A percentile compares a stretch with the other conserved stretches of the same genome.
These are phyloP conservation scores for Chelidonichthys spinosus DNA, from an alignment of 2,797 vertebrate genomes.

Conservation along the genomic window DNA sequence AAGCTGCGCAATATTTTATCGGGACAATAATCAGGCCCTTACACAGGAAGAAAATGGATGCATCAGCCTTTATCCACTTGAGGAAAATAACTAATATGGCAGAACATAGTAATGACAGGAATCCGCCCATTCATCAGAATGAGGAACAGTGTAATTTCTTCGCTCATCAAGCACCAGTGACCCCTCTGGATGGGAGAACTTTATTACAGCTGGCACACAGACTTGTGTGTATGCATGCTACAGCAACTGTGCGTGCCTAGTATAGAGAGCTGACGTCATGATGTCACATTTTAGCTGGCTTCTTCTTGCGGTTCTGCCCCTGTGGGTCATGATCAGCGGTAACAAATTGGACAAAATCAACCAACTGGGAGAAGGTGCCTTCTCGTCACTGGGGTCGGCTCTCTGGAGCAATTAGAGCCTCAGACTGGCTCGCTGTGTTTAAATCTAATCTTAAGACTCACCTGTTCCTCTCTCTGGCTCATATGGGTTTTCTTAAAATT, in stretches of 20 bases:
- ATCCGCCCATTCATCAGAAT: conserved; percentile 64
- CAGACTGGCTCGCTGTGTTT: too few relatives aligned
- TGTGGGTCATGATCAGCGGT: too few relatives aligned
- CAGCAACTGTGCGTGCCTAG: neutral
- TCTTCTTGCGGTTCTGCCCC: too few relatives aligned
- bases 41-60: conserved; percentile 31
- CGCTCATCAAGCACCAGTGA: conserved; percentile 68
- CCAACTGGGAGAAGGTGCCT: too few relatives aligned
- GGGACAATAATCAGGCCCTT: conserved; percentile 33
- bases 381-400: too few relatives aligned
- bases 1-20: conserved; percentile 10
- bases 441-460: too few relatives aligned
- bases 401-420: too few relatives aligned
- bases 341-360: too few relatives aligned
- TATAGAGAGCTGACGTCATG: too few relatives aligned
- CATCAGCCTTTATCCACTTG: conserved; percentile 61
- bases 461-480: too few relatives aligned
- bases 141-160: conserved; percentile 60
- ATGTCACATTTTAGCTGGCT: too few relatives aligned
- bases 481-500: too few relatives aligned
- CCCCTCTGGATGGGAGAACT: conserved; percentile 56
- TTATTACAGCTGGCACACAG: conserved; percentile 56
- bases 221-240: conserved; percentile 28
- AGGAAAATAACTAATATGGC: conserved; percentile 59
- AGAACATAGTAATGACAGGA: conserved; percentile 63